Evolutionary conservation across 2,797 vertebrate species (phyloP), one percentile per base, ranked within the genome.

Genomic region (Sarcoramphus papa): DNA sequence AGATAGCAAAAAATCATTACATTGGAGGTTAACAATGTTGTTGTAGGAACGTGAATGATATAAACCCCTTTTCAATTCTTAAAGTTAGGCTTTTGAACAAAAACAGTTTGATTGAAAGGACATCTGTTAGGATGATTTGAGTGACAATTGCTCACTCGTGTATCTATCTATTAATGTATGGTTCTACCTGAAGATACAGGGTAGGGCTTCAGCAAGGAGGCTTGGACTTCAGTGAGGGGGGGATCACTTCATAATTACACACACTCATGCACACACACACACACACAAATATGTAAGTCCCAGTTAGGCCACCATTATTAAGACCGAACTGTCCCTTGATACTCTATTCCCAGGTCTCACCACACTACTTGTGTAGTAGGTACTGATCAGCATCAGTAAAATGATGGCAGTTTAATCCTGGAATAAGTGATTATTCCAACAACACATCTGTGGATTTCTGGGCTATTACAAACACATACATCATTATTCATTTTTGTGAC

Each of bases 1-100:
- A 98, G 94, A 97, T 95, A 98, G 97, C 95, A 98, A 98, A 98
- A 98, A 98, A 96, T 92, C 96, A 97, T 96, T 97, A 97, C 91
- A 97, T 68, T 97, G 96, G 96, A 98, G 96, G 95, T 96, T 98
- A 97, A 98, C 95, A 97, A 97, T 40, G 51, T 93, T 97, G 97
- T 97, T 96, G 96, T 85, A 97, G 97, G 96, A 98, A 98, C 97
- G 96, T 85, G 90, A 93, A 94, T 70, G 89, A 92, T 51, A 94
- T n/a, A 93, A 88, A 88, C 28, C 76, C 84, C 50, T 95, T 91
- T 90, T 56, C 77, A 92, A 56, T 79, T 56, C 88, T 53, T 82
- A 75, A 94, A 87, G 47, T 82, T 33, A 23, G 65, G 74, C 57
- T 96, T 97, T 64, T 64, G 51, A 90, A 92, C 48, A 56, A 82